Evolutionary conservation across 2,888 invertebrate genomes (phyloP), one percentile per base, ranked within the genome.

Genomic region (Pelosia muscerda): DNA sequence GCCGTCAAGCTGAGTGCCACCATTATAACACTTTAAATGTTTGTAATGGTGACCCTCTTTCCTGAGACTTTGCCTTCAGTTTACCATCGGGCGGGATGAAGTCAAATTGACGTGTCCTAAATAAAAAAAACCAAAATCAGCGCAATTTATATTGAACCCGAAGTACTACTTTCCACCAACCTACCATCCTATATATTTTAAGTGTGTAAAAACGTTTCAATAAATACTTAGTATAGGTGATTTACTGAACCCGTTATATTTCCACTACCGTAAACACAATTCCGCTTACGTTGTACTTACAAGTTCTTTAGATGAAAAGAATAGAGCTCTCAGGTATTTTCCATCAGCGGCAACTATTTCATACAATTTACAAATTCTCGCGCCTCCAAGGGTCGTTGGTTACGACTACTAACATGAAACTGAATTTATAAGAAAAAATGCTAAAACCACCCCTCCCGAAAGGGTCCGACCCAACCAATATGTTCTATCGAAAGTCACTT

Each of bases 401-500:
- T 72, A 78, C 78, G 75, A 74, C 74, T 72, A 72, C 77, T 78
- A 75, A 83, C 81, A 86, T 74, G 71, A 80, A 86, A 82, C 81
- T 85, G 84, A 83, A 84, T 84, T 85, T 81, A 86, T 86, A 86
- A 84, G 88, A 88, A 91, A 91, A 92, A 90, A 92, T 91, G 91
- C 87, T 81, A 91, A 93, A 89, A 91, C 90, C 90, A 88, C 89
- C 90, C 91, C 86, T 81, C 86, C 84, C 73, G 71, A 81, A 88
- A 88, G 87, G 90, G 87, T 84, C 86, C 83, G 79, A 74, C 69
- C 76, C 81, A 9, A 80, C 85, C 91, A 91, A 92, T 92, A 90
- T 92, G 92, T 91, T 91, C 89, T 80, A 92, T 92, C 84, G 88
- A 90, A 93, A 92, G 88, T 92, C 93, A 90, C 92, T 93, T 93